Conservation (phyloP, 2,888 invertebrate genomes). For the Esperia sulphurella region DNA sequence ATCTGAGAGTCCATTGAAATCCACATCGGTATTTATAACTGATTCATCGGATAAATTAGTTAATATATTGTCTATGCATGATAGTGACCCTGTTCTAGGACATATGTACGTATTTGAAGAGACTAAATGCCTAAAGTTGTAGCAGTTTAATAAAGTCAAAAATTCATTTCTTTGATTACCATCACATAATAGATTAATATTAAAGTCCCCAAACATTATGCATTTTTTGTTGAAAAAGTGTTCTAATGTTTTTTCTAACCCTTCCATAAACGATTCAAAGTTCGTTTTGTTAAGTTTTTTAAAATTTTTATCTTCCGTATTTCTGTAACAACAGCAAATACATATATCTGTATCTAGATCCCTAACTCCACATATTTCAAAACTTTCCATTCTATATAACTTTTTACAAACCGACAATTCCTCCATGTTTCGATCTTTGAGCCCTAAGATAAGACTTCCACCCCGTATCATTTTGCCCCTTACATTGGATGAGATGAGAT, state of each 20-base stretch:
- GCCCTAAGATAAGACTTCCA: not conserved
- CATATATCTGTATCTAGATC: constrained; percentile 2
- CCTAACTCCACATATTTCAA: constrained; percentile 13
- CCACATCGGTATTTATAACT: too few species aligned
- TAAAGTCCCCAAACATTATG: too few species aligned
- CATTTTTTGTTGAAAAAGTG: constrained; percentile 11
- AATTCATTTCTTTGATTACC: too few species aligned
- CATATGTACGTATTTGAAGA: too few species aligned
- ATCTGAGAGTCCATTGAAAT: too few species aligned
- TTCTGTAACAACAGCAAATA: constrained; percentile 12
- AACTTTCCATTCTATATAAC: constrained; percentile 2
- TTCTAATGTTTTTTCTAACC: constrained; percentile 9
- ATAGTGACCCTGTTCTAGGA: too few species aligned
- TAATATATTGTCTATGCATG: too few species aligned
- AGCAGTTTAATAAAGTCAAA: too few species aligned
- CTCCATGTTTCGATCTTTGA: not conserved
- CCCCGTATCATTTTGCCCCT: constrained; percentile 3
- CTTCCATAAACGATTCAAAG: constrained; percentile 6
- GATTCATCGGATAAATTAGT: too few species aligned
- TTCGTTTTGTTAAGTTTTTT: not conserved
- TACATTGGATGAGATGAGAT: not conserved
- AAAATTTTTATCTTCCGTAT: constrained; percentile 2
- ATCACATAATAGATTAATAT: too few species aligned
- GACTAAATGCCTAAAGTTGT: too few species aligned
- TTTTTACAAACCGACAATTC: constrained; percentile 3